These are phyloP conservation scores for Sycobia sp. DNA, from an alignment of 1,140 invertebrate genomes.

Conservation along the genomic window DNA sequence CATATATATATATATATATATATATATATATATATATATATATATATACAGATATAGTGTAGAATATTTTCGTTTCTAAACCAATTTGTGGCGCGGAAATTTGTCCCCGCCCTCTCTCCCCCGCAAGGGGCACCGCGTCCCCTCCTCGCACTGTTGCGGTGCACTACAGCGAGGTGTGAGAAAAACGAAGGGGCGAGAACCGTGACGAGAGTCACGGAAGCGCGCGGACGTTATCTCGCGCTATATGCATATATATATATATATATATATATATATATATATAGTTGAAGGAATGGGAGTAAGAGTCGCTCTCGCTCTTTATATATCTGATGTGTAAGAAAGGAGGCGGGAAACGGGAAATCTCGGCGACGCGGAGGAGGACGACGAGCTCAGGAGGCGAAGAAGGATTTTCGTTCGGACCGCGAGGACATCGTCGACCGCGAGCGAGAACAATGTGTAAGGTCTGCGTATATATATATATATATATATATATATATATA, in stretches of 20 bases:
- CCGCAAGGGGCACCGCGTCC: background rate
- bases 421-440: background rate
- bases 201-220: background rate
- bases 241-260: too few species aligned
- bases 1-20: too few species aligned
- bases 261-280: too few species aligned
- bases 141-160: background rate
- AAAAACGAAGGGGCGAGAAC: background rate
- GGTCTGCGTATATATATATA: too few species aligned
- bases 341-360: background rate
- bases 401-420: slow-evolving; percentile 23
- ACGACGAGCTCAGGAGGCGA: too few species aligned
- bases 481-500: too few species aligned
- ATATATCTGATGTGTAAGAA: too few species aligned
- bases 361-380: background rate
- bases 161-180: background rate
- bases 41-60: too few species aligned
- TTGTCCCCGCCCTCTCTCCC: slow-evolving; percentile 16
- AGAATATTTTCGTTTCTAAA: too few species aligned
- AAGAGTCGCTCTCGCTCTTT: too few species aligned
- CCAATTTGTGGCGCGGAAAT: slow-evolving; percentile 29
- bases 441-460: slow-evolving; percentile 42
- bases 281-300: too few species aligned
- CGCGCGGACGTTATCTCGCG: slow-evolving; percentile 23
- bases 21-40: too few species aligned